phyloP scores from a whole-genome alignment of 2,888 invertebrate genomes.

The Epicampocera succincta region DNA sequence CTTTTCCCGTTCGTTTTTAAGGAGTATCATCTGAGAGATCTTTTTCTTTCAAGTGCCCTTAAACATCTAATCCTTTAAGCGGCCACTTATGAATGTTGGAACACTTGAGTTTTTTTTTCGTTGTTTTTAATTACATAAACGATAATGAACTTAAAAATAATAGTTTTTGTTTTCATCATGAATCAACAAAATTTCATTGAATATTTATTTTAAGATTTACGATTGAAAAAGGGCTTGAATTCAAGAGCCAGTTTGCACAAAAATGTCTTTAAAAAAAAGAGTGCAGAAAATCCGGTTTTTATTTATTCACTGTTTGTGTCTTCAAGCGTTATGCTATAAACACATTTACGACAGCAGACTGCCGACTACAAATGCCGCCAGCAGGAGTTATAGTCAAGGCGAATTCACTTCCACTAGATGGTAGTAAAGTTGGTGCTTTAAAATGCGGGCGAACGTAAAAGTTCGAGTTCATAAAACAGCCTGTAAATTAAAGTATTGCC shows the following conservation, averaged over 20 bases:
- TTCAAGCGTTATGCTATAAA: too few species aligned
- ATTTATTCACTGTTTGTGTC: too few species aligned
- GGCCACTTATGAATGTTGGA: slow-evolving; percentile 32
- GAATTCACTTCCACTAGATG: too few species aligned
- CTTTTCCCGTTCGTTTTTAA: neutral
- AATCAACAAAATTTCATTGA: neutral
- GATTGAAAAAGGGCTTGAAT: neutral
- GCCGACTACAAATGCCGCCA: too few species aligned
- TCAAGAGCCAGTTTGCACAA: neutral
- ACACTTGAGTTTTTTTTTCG: slow-evolving; percentile 19
- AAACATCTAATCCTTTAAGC: slow-evolving; percentile 49
- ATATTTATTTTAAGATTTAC: neutral
- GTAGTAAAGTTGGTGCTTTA: too few species aligned
- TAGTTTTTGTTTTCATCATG: neutral
- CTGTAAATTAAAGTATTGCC: too few species aligned
- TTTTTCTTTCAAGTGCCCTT: slow-evolving; percentile 35
- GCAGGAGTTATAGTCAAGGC: too few species aligned
- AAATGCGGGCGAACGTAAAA: too few species aligned
- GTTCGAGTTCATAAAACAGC: too few species aligned
- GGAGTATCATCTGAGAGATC: neutral
- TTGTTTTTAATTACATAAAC: slow-evolving; percentile 13
- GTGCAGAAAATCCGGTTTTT: too few species aligned
- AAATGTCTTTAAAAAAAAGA: too few species aligned
- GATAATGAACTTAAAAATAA: slow-evolving; percentile 49
- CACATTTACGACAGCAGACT: too few species aligned